Evolutionary conservation across 2,888 invertebrate species (phyloP).

Genomic region (Rhamphomyia laevipes): DNA sequence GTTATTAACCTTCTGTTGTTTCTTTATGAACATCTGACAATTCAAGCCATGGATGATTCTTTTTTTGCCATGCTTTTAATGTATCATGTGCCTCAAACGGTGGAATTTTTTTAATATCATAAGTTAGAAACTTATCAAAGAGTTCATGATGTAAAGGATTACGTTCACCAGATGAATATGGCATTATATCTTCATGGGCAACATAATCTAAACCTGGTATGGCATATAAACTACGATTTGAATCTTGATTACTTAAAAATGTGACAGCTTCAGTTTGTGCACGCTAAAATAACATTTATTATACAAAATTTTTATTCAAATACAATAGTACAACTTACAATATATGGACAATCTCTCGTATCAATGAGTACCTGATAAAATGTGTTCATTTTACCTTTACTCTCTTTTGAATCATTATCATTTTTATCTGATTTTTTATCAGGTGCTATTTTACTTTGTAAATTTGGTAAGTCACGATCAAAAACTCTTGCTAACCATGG

Average conservation of each 20-base stretch:
- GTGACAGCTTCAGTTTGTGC: conserved; percentile 98
- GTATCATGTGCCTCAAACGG: conserved; percentile 83
- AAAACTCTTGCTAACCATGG: conserved; percentile 95
- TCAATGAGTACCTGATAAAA: conserved; percentile 98
- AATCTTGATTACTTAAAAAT: conserved; percentile 92
- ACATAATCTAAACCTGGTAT: conserved; percentile 97
- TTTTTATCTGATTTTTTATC: neutral
- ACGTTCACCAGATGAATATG: conserved; percentile 79
- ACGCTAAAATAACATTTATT: conserved; percentile 41
- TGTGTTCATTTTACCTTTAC: conserved; percentile 81
- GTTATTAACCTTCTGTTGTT: conserved; percentile 71
- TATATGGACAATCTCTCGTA: conserved; percentile 90
- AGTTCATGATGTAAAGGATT: conserved; percentile 89
- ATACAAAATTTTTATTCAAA: neutral
- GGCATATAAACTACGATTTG: conserved; percentile 86
- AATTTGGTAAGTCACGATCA: conserved; percentile 72
- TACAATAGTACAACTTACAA: conserved; percentile 36
- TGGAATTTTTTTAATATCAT: conserved; percentile 68
- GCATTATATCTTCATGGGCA: conserved; percentile 93
- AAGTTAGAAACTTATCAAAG: conserved; percentile 87
- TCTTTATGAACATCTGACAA: conserved; percentile 94
- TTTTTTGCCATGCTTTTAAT: conserved; percentile 89
- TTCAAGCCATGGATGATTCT: conserved; percentile 95
- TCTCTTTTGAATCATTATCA: conserved; percentile 60
- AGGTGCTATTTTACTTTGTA: conserved; percentile 41